phyloP scores from a whole-genome alignment of 2,888 invertebrate species.

The Eristalis arbustorum region DNA sequence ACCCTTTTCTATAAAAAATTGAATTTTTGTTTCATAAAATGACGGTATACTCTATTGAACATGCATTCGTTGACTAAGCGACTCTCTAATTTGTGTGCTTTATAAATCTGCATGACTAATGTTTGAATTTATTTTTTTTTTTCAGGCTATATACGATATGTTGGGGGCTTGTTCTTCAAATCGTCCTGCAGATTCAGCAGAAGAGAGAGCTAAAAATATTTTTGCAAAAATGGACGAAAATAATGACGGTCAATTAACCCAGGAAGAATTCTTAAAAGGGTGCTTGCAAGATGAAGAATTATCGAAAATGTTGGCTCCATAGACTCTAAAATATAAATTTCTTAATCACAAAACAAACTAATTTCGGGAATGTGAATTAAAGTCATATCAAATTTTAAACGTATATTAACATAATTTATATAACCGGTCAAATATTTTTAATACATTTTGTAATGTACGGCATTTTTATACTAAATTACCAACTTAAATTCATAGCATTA shows the following conservation, averaged over 20 bases:
- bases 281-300: slow-evolving; percentile 98
- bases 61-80: too few relatives aligned
- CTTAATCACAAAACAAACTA: slow-evolving; percentile 26
- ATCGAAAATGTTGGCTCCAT: slow-evolving; percentile 96
- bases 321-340: slow-evolving; percentile 80
- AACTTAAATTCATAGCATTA: slow-evolving; percentile 22
- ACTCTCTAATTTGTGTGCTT: too few relatives aligned
- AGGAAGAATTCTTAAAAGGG: slow-evolving; percentile 98
- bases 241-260: slow-evolving; percentile 98
- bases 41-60: too few relatives aligned
- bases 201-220: slow-evolving; percentile 98
- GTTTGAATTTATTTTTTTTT: slow-evolving; percentile 60
- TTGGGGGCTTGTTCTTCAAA: slow-evolving; percentile 97
- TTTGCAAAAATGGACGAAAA: slow-evolving; percentile 99
- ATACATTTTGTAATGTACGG: slow-evolving; percentile 59
- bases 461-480: slow-evolving; percentile 58
- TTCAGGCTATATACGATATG: slow-evolving; percentile 99
- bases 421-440: slow-evolving; percentile 55
- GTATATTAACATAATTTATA: slow-evolving; percentile 27
- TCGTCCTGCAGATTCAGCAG: slow-evolving; percentile 96
- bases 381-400: slow-evolving; percentile 63
- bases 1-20: too few relatives aligned
- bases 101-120: neutral
- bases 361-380: slow-evolving; percentile 46
- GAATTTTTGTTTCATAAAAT: too few relatives aligned